These are phyloP conservation scores for Ellobium chinense DNA, from an alignment of 2,888 invertebrate genomes.

Conservation along the genomic window DNA sequence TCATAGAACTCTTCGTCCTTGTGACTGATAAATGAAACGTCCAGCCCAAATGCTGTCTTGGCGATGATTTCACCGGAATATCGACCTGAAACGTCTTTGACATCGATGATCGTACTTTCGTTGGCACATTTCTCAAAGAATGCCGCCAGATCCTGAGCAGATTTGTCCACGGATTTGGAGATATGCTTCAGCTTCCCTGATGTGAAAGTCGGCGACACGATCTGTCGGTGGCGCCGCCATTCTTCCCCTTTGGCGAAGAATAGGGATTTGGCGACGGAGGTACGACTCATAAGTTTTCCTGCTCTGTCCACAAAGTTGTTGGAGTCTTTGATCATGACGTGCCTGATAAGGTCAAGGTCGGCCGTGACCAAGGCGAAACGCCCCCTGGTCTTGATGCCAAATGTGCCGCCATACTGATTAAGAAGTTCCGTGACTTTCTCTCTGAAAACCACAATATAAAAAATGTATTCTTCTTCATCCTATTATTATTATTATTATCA, in stretches of 20 bases:
- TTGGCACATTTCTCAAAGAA: slow-evolving; percentile 6
- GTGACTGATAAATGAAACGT: slow-evolving; percentile 22
- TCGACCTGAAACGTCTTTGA: neutral
- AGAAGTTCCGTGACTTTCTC: neutral
- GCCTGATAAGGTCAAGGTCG: slow-evolving; percentile 3
- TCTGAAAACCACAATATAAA: no score
- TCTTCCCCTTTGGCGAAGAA: slow-evolving; percentile 13
- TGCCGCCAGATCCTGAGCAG: slow-evolving; percentile 2
- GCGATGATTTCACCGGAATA: slow-evolving; percentile 29
- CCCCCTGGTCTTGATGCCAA: neutral
- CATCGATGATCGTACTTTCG: neutral
- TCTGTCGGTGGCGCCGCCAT: slow-evolving; percentile 29
- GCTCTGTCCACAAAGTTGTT: slow-evolving; percentile 29
- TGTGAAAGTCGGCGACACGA: slow-evolving; percentile 33
- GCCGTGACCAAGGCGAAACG: neutral
- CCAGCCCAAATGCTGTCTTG: slow-evolving; percentile 30
- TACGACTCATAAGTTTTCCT: neutral
- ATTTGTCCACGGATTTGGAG: neutral
- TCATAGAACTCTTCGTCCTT: neutral
- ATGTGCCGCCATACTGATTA: slow-evolving; percentile 7
- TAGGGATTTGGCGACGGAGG: slow-evolving; percentile 12
- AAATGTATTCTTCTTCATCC: no score
- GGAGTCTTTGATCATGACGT: slow-evolving; percentile 29
- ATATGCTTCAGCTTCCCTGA: slow-evolving; percentile 35
- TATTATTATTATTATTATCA: no score